Percentiles rank a stretch among this genome's conserved stretches.
Conservation (phyloP, 2,113 vertebrate species). For the Condylura cristata region DNA sequence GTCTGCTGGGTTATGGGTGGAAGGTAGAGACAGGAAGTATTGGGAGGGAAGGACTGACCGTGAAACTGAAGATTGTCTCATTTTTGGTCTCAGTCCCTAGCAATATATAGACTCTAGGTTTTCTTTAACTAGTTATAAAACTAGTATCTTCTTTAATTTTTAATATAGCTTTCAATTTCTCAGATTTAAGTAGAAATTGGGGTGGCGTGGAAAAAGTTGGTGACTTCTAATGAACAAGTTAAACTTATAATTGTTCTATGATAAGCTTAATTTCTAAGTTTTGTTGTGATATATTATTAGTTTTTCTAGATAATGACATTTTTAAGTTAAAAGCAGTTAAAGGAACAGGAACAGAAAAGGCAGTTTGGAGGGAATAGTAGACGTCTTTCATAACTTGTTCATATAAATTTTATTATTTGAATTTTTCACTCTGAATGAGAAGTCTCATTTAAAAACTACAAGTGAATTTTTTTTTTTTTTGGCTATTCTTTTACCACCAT, state of each 20-base stretch:
- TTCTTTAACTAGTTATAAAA: background rate
- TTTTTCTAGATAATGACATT: slow-evolving; percentile 25
- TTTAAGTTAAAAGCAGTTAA: slow-evolving; percentile 30
- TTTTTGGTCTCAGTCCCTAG: slow-evolving; percentile 44
- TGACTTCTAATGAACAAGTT: background rate
- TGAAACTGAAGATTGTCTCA: slow-evolving; percentile 40
- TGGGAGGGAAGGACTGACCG: slow-evolving; percentile 2
- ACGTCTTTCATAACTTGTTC: slow-evolving; percentile 32
- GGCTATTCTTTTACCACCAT: background rate
- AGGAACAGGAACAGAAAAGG: slow-evolving; percentile 12
- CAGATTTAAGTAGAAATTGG: slow-evolving; percentile 19
- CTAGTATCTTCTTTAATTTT: background rate
- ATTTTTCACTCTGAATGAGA: slow-evolving; percentile 17
- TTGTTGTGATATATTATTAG: background rate
- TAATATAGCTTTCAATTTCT: background rate
- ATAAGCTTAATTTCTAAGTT: slow-evolving; percentile 33
- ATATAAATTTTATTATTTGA: slow-evolving; percentile 6
- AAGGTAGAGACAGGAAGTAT: slow-evolving; percentile 23
- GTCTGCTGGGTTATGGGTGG: background rate
- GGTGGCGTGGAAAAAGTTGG: background rate
- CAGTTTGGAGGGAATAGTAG: background rate
- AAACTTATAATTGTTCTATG: slow-evolving; percentile 19
- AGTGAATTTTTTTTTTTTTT: slow-evolving; percentile 51
- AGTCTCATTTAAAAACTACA: slow-evolving; percentile 39
- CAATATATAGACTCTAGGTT: background rate